Conservation (phyloP, 2,113 vertebrate species). For the Semicossyphus pulcher region DNA sequence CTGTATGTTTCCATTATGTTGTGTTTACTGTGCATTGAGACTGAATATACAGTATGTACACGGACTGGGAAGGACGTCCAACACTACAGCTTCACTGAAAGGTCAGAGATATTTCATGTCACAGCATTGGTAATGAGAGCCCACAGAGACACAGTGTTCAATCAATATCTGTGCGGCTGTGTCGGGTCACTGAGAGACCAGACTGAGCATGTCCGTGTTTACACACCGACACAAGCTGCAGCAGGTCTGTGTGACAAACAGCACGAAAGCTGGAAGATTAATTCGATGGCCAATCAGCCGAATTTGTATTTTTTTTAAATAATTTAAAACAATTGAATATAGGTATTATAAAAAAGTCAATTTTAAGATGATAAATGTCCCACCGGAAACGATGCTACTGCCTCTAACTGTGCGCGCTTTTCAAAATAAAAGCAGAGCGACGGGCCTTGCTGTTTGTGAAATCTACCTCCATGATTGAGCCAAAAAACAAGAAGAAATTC, state of each 20-base stretch:
- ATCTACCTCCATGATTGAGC: too few relatives aligned
- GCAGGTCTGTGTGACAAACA: background rate
- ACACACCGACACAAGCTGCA: background rate
- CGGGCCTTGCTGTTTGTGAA: too few relatives aligned
- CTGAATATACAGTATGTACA: constrained; percentile 26
- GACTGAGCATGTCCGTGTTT: background rate
- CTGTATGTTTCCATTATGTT: background rate
- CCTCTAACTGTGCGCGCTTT: too few relatives aligned
- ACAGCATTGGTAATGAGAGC: constrained; percentile 60
- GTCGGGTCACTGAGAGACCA: background rate
- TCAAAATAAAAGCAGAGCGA: too few relatives aligned
- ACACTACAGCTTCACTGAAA: constrained; percentile 47
- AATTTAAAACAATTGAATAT: too few relatives aligned
- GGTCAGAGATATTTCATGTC: constrained; percentile 75
- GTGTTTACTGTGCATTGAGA: background rate
- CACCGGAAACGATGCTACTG: too few relatives aligned
- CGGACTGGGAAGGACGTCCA: constrained; percentile 54
- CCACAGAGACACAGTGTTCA: background rate
- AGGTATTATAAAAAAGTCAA: too few relatives aligned
- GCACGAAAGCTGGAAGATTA: background rate
- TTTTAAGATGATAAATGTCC: too few relatives aligned
- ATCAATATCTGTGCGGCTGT: constrained; percentile 33
- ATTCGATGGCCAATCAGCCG: background rate
- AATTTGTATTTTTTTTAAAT: background rate
- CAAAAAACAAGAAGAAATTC: too few relatives aligned